A percentile compares a stretch with the other conserved stretches of the same genome.
Conservation (phyloP, 2,888 invertebrate species). For the Drosophila siamana region DNA sequence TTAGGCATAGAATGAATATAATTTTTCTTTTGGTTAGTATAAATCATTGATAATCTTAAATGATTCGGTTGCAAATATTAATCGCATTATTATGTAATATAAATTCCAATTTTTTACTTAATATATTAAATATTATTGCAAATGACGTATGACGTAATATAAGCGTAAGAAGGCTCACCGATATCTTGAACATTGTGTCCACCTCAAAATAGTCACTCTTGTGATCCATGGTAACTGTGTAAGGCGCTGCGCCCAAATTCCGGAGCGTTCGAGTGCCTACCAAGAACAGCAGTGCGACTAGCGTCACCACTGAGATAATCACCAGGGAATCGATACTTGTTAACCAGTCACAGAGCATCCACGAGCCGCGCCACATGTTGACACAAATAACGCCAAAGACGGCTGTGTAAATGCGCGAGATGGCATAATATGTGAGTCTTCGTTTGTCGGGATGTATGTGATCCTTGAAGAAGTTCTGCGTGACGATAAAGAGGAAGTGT, state of each 20-base stretch:
- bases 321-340: conserved; percentile 87
- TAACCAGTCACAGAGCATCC: conserved; percentile 90
- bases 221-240: conserved; percentile 91
- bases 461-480: conserved; percentile 88
- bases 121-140: no score
- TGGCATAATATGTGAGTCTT: conserved; percentile 89
- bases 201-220: conserved; percentile 93
- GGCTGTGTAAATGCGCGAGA: conserved; percentile 91
- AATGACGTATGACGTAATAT: no score
- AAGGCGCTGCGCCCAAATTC: conserved; percentile 93
- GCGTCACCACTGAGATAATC: conserved; percentile 88
- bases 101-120: no score
- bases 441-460: conserved; percentile 89
- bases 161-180: no score
- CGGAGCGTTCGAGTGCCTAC: conserved; percentile 90
- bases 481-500: conserved; percentile 89
- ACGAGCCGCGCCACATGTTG: conserved; percentile 94
- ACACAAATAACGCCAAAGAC: conserved; percentile 93
- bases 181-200: conserved; percentile 92
- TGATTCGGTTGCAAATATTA: background rate
- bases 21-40: background rate
- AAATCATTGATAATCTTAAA: background rate
- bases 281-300: conserved; percentile 89
- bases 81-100: no score
- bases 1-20: conserved; percentile 51